These are phyloP conservation scores for Galaxea fascicularis DNA, from an alignment of 92 coral and sea anemone species.

Conservation along the genomic window DNA sequence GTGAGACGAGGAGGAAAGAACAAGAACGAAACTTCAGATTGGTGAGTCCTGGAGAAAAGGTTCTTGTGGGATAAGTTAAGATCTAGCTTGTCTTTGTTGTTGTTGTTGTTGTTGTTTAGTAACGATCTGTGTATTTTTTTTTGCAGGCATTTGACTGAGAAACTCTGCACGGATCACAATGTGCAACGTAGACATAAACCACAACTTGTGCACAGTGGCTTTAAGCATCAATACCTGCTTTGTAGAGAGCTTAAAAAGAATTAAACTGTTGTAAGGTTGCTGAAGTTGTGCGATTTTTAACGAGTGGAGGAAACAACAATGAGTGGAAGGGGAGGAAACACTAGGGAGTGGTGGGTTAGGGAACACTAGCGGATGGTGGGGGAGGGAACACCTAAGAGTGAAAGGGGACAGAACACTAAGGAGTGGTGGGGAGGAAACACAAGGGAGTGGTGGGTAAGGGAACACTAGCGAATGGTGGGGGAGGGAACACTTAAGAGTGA, in stretches of 20 bases:
- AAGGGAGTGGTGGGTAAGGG: too few species aligned
- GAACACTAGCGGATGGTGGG: too few species aligned
- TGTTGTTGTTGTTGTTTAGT: neutral
- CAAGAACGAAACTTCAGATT: slow-evolving; percentile 93
- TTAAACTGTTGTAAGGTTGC: neutral
- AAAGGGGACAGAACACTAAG: too few species aligned
- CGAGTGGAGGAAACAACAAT: neutral
- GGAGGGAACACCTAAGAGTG: too few species aligned
- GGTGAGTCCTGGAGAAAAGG: slow-evolving; percentile 51
- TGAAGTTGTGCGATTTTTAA: neutral
- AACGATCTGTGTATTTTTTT: neutral
- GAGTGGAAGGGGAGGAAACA: too few species aligned
- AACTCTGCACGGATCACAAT: neutral
- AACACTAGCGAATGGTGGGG: too few species aligned
- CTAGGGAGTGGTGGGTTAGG: too few species aligned
- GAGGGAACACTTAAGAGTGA: too few species aligned
- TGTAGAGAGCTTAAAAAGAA: neutral
- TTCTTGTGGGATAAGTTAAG: neutral
- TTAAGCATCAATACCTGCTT: neutral
- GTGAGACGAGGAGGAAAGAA: slow-evolving; percentile 92
- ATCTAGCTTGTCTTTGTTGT: neutral
- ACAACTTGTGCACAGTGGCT: too few species aligned
- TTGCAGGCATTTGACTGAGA: slow-evolving; percentile 47
- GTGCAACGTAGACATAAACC: neutral
- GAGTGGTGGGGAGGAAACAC: too few species aligned